A percentile compares a stretch with the other conserved stretches of the same genome.
phyloP scores from a whole-genome alignment of 1,140 invertebrate species.

The Pentalonia nigronervosa region DNA sequence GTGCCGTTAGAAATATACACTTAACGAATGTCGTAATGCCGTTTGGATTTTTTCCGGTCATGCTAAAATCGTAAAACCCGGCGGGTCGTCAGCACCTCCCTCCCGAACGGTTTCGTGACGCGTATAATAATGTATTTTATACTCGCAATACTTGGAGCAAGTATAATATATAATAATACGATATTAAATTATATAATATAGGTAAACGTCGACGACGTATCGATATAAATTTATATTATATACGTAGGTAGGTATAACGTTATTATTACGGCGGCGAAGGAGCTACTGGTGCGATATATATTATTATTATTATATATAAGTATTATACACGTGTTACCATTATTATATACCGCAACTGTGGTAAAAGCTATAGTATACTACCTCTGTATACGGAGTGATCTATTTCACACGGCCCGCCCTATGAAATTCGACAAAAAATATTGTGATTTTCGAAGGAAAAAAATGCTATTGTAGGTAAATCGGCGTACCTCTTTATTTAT shows the following conservation, averaged over 20 bases:
- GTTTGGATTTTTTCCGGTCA: background rate
- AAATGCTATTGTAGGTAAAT: too few species aligned
- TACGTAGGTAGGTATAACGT: background rate
- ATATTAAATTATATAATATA: background rate
- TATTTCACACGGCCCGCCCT: too few species aligned
- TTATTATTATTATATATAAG: background rate
- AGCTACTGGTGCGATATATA: background rate
- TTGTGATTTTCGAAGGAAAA: too few species aligned
- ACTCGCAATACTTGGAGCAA: background rate
- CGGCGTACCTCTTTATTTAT: too few species aligned
- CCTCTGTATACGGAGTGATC: too few species aligned
- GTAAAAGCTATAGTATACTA: too few species aligned
- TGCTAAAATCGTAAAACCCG: background rate
- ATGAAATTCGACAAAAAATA: too few species aligned
- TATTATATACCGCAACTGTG: too few species aligned
- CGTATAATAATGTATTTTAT: background rate
- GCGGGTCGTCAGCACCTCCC: too few species aligned
- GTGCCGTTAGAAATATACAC: too few species aligned
- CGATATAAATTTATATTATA: background rate
- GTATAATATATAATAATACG: too few species aligned
- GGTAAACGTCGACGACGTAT: background rate
- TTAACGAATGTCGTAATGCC: too few species aligned
- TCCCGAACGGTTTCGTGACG: background rate
- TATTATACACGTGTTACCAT: background rate
- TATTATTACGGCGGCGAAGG: background rate